phyloP scores from a whole-genome alignment of 2,113 vertebrate genomes.

The Myocastor coypus region DNA sequence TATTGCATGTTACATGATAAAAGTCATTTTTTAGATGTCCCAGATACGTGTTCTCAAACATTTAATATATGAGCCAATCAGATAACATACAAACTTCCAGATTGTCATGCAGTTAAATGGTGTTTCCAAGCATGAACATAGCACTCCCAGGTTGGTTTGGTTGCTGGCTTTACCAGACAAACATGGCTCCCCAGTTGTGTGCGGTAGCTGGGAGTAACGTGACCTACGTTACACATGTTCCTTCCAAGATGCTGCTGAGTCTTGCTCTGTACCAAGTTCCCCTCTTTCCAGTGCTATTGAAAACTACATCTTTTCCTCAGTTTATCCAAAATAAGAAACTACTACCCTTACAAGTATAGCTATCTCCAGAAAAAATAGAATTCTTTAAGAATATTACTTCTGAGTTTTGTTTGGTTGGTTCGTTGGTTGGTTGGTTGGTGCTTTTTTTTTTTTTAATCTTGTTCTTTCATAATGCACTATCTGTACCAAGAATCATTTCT shows the following conservation, averaged over 20 bases:
- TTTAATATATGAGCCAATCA: conserved; percentile 48
- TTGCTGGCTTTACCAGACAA: conserved; percentile 40
- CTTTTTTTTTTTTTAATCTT: not conserved
- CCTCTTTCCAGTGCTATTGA: not conserved
- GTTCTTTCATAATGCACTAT: not conserved
- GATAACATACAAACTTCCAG: conserved; percentile 61
- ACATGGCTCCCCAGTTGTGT: not conserved
- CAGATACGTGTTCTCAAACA: conserved; percentile 36
- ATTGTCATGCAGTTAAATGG: conserved; percentile 41
- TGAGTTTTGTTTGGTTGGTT: too few relatives aligned
- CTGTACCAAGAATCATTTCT: not conserved
- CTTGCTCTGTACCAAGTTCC: not conserved
- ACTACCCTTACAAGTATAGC: not conserved
- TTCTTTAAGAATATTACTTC: too few relatives aligned
- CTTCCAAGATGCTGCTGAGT: not conserved
- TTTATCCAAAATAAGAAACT: conserved; percentile 44
- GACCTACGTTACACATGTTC: not conserved
- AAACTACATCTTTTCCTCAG: not conserved
- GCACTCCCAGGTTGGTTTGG: conserved; percentile 10
- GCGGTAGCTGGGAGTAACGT: not conserved
- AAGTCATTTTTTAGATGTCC: conserved; percentile 46
- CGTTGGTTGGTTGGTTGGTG: too few relatives aligned
- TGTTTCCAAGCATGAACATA: conserved; percentile 59
- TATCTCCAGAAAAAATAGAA: not conserved
- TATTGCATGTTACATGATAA: conserved; percentile 46